Evolutionary conservation across 2,797 vertebrate genomes (phyloP).

Genomic region (Lagorchestes hirsutus): DNA sequence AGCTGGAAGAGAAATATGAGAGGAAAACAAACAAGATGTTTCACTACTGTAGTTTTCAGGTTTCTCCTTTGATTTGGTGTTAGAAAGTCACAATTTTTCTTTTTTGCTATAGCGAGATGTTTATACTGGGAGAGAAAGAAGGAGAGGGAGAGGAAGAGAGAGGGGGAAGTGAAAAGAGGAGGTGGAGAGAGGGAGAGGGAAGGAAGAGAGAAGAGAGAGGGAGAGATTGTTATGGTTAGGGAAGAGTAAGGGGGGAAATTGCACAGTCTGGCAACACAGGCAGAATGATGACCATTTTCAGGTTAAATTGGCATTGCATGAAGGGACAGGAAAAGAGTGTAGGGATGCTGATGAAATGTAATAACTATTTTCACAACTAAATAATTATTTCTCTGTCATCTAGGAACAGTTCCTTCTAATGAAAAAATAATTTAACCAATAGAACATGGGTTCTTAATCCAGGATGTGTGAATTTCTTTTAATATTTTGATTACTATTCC

Average conservation of each 20-base stretch:
- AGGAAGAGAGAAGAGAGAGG: not conserved
- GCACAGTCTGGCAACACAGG: not conserved
- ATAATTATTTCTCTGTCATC: conserved; percentile 62
- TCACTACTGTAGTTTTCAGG: conserved; percentile 9
- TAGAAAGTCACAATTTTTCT: not conserved
- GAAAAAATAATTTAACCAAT: conserved; percentile 70
- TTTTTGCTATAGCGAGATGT: not conserved
- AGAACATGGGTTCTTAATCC: not conserved
- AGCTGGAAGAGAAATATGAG: not conserved
- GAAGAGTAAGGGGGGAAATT: not conserved
- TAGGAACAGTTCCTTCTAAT: conserved; percentile 63
- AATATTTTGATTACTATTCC: not conserved
- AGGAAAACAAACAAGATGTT: not conserved
- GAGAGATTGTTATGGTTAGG: not conserved
- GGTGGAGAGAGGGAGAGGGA: not conserved
- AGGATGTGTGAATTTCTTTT: not conserved
- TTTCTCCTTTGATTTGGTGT: conserved; percentile 29
- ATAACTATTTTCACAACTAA: conserved; percentile 62
- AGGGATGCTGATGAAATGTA: conserved; percentile 26
- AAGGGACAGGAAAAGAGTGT: conserved; percentile 16
- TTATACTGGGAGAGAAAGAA: conserved; percentile 23
- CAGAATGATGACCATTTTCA: not conserved
- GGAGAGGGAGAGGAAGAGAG: not conserved
- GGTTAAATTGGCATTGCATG: not conserved
- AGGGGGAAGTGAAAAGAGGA: not conserved